Conservation (phyloP, 2,113 vertebrate genomes). For the Trogon surrucura region DNA sequence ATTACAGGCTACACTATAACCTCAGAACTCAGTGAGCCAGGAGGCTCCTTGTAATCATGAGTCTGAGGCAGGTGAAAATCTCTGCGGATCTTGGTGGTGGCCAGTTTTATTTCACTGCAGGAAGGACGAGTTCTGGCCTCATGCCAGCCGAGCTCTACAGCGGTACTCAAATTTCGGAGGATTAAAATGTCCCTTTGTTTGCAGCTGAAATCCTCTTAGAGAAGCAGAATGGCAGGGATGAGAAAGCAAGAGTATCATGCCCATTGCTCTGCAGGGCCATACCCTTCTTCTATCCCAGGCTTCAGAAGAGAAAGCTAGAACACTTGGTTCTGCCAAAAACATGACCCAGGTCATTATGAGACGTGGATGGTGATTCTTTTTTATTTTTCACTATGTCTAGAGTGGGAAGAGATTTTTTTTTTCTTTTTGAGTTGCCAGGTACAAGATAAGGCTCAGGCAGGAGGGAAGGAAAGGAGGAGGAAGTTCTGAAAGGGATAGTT, state of each 20-base stretch:
- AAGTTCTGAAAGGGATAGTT: background rate
- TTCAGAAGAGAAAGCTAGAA: background rate
- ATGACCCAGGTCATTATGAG: background rate
- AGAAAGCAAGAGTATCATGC: background rate
- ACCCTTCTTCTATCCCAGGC: background rate
- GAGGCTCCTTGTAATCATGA: background rate
- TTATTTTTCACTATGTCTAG: too few species aligned
- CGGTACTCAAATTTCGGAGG: background rate
- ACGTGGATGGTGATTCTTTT: background rate
- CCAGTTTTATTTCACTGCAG: background rate
- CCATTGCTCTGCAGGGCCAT: background rate
- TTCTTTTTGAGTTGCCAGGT: background rate
- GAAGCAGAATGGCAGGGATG: background rate
- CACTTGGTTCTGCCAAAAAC: background rate
- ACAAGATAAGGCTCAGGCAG: background rate
- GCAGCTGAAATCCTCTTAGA: background rate
- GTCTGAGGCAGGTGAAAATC: background rate
- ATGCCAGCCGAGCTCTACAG: background rate
- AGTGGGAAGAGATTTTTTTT: background rate
- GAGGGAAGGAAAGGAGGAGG: background rate
- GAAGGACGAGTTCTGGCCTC: background rate
- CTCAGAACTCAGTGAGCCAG: background rate
- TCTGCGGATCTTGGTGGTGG: background rate
- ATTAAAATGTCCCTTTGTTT: background rate
- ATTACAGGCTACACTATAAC: background rate